phyloP scores from a whole-genome alignment of 2,888 invertebrate genomes.

The Thera obeliscata region DNA sequence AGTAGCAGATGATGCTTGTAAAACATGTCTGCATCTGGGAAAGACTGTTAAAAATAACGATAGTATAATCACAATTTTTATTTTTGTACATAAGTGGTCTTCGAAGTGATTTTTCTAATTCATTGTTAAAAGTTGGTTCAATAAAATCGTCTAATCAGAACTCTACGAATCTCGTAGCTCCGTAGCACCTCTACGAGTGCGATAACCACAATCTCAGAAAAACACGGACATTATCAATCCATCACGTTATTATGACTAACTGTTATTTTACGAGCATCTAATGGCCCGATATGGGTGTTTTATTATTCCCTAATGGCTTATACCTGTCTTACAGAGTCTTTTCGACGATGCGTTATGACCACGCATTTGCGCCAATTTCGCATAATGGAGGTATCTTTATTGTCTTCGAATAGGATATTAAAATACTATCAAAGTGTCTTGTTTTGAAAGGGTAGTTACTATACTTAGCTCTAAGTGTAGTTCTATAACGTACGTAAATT shows the following conservation, averaged over 20 bases:
- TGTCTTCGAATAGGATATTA: slow-evolving; percentile 62
- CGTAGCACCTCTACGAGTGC: slow-evolving; percentile 42
- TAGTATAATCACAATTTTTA: too few species aligned
- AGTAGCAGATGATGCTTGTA: too few species aligned
- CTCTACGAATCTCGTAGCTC: slow-evolving; percentile 14
- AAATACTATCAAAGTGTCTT: slow-evolving; percentile 52
- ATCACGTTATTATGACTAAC: slow-evolving; percentile 82
- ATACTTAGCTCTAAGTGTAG: background rate
- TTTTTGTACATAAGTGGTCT: too few species aligned
- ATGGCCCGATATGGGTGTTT: slow-evolving; percentile 82
- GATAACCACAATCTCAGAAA: slow-evolving; percentile 57
- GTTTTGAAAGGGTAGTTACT: slow-evolving; percentile 31
- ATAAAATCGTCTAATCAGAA: background rate
- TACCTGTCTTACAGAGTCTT: slow-evolving; percentile 79
- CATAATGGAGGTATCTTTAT: slow-evolving; percentile 78
- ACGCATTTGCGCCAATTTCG: slow-evolving; percentile 75
- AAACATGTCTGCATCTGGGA: too few species aligned
- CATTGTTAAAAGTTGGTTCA: too few species aligned
- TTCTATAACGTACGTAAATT: background rate
- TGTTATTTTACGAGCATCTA: slow-evolving; percentile 83
- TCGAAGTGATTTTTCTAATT: too few species aligned
- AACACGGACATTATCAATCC: slow-evolving; percentile 79
- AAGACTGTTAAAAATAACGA: too few species aligned
- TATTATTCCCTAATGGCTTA: slow-evolving; percentile 83
- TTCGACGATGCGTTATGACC: slow-evolving; percentile 75